Base-by-base conservation (phyloP, 2,113 vertebrate genomes). In the Mirza zaza region DNA sequence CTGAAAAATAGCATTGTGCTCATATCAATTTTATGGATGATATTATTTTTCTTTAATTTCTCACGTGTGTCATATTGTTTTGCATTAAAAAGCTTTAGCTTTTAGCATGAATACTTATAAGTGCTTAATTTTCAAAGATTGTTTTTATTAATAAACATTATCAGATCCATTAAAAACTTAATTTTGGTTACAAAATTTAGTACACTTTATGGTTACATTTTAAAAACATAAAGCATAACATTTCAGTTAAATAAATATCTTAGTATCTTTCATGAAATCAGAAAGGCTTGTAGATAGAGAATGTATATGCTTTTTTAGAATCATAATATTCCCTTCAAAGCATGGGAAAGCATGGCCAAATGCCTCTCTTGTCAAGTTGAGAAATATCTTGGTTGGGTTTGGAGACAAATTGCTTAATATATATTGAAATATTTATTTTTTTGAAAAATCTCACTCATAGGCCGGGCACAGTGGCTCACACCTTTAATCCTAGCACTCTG, bases 371-470 rank as follows among this genome's bases (percentile, higher is more conserved):
- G 6, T 52, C 70, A 92, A 65, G n/a, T 20, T 94, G 55, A 96
- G 70, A 87, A 97, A 63, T 39, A 84, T 10, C 18, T 83, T 71
- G 79, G 36, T 67, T 93, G 32, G 34, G 52, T 75, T 67, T 6
- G 17, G 29, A 94, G 59, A 90, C 7, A 85, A 96, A 67, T 0
- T 77, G 50, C n/a, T 93, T 86, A 87, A 39, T 81, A 9, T 92
- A 6, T 50, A 96, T 12, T 86, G 13, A 3, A 89, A 81, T 70
- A 80, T 73, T 95, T 86, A 87, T 36, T 84, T 96, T 90, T 94
- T 36, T 18, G 85, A 96, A 82, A 55, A 85, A 67, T 10, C 3
- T 70, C 48, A 48, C 48, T 48, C 45, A 48, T 48, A 48, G 45
- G 48, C 48, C 10, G 2, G 48, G 48, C 48, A 11, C 48, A 11